Evolutionary conservation across 2,113 vertebrate species (phyloP).

Genomic region (western clawed frog (Xenopus tropicalis)): DNA sequence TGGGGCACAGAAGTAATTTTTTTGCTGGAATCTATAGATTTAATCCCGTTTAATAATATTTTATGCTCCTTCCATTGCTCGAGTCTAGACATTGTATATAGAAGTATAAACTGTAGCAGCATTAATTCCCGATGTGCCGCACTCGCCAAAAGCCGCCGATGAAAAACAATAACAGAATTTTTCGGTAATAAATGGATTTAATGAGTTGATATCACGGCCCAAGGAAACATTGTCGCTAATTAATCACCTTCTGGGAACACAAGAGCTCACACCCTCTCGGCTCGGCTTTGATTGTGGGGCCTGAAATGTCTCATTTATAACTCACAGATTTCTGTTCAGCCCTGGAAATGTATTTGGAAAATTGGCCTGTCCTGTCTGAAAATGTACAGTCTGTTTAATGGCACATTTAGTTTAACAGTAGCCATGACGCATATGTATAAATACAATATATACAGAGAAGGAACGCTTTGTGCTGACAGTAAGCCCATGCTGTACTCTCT

Average conservation of each 20-base stretch:
- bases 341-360: too few relatives aligned
- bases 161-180: slow-evolving; percentile 5
- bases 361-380: too few relatives aligned
- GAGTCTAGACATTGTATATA: slow-evolving; percentile 3
- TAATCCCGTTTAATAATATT: slow-evolving; percentile 20
- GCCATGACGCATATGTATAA: not conserved
- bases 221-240: not conserved
- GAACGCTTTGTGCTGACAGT: too few relatives aligned
- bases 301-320: too few relatives aligned
- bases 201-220: not conserved
- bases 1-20: not conserved
- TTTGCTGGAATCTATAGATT: not conserved
- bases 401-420: too few relatives aligned
- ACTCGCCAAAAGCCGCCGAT: not conserved
- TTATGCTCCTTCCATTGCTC: not conserved
- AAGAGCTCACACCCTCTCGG: not conserved
- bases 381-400: too few relatives aligned
- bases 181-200: not conserved
- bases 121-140: slow-evolving; percentile 4
- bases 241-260: not conserved
- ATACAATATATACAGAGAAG: too few relatives aligned
- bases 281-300: too few relatives aligned
- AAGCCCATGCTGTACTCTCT: too few relatives aligned
- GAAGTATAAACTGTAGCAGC: not conserved
- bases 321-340: too few relatives aligned